A percentile compares a stretch with the other conserved stretches of the same genome.
Conservation (phyloP, 2,797 vertebrate genomes). For the Glossophaga mutica region DNA sequence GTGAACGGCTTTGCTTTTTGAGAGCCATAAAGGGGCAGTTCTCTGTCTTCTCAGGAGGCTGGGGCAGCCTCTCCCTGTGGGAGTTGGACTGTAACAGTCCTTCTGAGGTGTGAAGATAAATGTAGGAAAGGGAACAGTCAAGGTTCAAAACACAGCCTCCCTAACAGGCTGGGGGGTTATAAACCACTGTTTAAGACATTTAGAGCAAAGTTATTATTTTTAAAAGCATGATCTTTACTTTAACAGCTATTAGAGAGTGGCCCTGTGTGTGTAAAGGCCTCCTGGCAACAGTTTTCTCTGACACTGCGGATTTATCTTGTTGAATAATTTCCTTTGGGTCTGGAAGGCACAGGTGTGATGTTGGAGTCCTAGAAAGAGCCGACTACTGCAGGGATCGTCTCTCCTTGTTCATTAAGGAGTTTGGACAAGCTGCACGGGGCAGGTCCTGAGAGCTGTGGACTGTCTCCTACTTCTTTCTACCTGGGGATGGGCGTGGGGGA, state of each 20-base stretch:
- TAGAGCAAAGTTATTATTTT: conserved; percentile 54
- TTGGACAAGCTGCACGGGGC: neutral
- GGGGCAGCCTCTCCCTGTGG: neutral
- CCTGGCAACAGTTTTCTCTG: conserved; percentile 54
- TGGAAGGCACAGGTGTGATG: conserved; percentile 52
- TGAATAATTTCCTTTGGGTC: conserved; percentile 57
- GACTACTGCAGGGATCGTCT: neutral
- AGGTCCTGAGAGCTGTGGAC: neutral
- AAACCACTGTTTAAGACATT: conserved; percentile 45
- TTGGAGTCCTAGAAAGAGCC: neutral
- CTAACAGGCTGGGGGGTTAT: neutral
- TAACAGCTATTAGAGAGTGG: conserved; percentile 53
- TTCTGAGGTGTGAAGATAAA: neutral
- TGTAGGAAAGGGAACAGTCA: neutral
- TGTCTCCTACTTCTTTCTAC: neutral
- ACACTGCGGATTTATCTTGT: conserved; percentile 52
- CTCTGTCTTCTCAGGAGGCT: neutral
- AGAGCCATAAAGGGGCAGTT: neutral
- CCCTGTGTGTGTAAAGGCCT: conserved; percentile 28
- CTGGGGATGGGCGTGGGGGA: neutral
- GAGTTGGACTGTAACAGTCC: neutral
- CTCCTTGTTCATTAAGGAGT: neutral
- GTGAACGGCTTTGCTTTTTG: neutral
- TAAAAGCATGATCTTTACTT: conserved; percentile 53
- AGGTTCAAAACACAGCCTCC: neutral